phyloP scores from a whole-genome alignment of 2,113 vertebrate species.

The Aythya baeri region DNA sequence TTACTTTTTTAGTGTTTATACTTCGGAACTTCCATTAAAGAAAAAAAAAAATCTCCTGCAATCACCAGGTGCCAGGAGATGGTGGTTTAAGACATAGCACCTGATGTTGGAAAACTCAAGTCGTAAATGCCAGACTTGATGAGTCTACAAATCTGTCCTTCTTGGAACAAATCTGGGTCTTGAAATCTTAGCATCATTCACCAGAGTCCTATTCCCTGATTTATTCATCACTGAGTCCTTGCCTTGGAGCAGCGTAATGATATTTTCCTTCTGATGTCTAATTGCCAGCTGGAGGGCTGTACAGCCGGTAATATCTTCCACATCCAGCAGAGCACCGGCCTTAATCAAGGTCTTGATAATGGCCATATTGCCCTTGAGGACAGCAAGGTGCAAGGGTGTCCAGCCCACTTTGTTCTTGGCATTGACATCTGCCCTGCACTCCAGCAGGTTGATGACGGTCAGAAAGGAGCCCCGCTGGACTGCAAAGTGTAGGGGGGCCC shows the following conservation, averaged over 20 bases:
- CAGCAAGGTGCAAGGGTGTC: conserved; percentile 83
- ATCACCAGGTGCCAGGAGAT: not conserved
- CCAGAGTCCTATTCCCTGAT: fast-evolving
- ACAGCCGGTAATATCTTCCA: conserved; percentile 72
- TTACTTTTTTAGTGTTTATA: not conserved
- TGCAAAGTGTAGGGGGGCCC: conserved; percentile 84
- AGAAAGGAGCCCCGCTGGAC: conserved; percentile 77
- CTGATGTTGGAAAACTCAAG: not conserved
- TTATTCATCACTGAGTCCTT: not conserved
- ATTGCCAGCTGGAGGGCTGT: conserved; percentile 81
- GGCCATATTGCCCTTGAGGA: conserved; percentile 75
- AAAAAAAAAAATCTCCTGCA: not conserved
- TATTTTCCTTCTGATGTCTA: conserved; percentile 69
- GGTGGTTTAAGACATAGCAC: not conserved
- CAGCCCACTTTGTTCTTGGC: conserved; percentile 75
- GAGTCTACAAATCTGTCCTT: conserved; percentile 38
- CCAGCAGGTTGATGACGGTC: conserved; percentile 79
- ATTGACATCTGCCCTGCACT: conserved; percentile 77
- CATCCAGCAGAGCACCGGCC: conserved; percentile 69
- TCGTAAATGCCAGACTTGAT: not conserved
- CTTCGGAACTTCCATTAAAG: not conserved
- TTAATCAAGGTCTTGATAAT: conserved; percentile 83
- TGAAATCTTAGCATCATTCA: not conserved
- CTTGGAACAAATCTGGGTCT: not conserved
- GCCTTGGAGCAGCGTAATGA: conserved; percentile 71